Conservation (phyloP, 2,888 invertebrate genomes). For the Ptychoptera contaminata region DNA sequence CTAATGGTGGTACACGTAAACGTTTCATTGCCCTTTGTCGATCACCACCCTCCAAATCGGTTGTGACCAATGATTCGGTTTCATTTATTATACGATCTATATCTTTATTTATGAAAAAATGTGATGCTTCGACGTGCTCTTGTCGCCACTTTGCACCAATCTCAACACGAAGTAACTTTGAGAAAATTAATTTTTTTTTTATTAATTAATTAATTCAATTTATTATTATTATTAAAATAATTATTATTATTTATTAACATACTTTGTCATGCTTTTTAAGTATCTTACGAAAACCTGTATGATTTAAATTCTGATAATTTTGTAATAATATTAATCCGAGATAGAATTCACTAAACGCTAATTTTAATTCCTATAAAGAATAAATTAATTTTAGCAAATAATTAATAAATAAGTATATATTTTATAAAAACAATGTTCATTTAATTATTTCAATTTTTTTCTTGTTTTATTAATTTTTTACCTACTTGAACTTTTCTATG, state of each 20-base stretch:
- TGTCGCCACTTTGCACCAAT: slow-evolving; percentile 84
- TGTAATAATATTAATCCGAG: slow-evolving; percentile 89
- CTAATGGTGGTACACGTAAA: slow-evolving; percentile 87
- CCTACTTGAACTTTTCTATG: slow-evolving; percentile 56
- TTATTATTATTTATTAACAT: too few species aligned
- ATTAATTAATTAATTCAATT: background rate
- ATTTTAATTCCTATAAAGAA: slow-evolving; percentile 56
- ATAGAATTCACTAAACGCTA: slow-evolving; percentile 98
- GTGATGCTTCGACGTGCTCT: slow-evolving; percentile 81
- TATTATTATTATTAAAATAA: too few species aligned
- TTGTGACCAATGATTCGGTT: slow-evolving; percentile 77
- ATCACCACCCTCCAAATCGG: slow-evolving; percentile 81
- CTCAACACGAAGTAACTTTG: slow-evolving; percentile 62
- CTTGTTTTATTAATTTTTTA: too few species aligned
- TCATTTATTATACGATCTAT: slow-evolving; percentile 92
- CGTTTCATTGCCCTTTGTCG: slow-evolving; percentile 96
- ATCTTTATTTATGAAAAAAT: slow-evolving; percentile 93
- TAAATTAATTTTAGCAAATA: background rate
- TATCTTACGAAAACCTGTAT: slow-evolving; percentile 97
- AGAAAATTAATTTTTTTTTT: slow-evolving; percentile 2
- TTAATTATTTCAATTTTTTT: background rate
- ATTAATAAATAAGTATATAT: background rate
- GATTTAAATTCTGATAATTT: slow-evolving; percentile 96
- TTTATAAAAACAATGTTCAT: slow-evolving; percentile 6
- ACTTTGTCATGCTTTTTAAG: slow-evolving; percentile 99